Conservation (phyloP, 2,888 invertebrate species). For the Furcula furcula region DNA sequence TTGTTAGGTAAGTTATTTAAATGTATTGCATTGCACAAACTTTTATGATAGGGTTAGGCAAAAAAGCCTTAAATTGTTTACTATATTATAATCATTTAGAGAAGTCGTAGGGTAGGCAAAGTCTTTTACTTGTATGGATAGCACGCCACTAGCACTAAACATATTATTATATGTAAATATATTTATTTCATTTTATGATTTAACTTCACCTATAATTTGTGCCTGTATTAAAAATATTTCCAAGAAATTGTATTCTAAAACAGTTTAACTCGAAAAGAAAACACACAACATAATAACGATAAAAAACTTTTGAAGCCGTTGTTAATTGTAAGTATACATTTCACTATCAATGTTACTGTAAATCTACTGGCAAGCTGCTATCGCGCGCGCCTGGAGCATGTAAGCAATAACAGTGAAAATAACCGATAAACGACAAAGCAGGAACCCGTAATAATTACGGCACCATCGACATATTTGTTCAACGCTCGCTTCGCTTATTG, state of each 20-base stretch:
- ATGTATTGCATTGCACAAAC: no score
- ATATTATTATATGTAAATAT: no score
- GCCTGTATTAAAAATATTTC: no score
- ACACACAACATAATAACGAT: slow-evolving; percentile 8
- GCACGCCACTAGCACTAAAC: no score
- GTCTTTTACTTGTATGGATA: no score
- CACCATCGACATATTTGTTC: slow-evolving; percentile 54
- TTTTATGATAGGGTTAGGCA: no score
- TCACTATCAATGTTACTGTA: slow-evolving; percentile 35
- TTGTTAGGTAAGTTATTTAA: no score
- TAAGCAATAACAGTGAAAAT: slow-evolving; percentile 53
- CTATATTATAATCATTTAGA: no score
- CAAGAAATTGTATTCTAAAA: slow-evolving; percentile 5
- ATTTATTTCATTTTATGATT: no score
- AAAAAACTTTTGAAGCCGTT: slow-evolving; percentile 26
- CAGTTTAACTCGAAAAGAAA: slow-evolving; percentile 9
- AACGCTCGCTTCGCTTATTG: slow-evolving; percentile 44
- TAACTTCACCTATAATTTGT: no score
- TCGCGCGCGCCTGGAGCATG: slow-evolving; percentile 36
- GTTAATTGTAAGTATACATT: slow-evolving; percentile 32
- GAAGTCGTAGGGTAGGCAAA: no score
- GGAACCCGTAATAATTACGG: slow-evolving; percentile 51
- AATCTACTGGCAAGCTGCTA: slow-evolving; percentile 39
- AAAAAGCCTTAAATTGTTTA: no score
- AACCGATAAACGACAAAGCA: slow-evolving; percentile 43